A percentile compares a stretch with the other conserved stretches of the same genome.
These are phyloP conservation scores for Ophioninae sp. DNA, from an alignment of 2,888 invertebrate genomes.

Conservation along the genomic window DNA sequence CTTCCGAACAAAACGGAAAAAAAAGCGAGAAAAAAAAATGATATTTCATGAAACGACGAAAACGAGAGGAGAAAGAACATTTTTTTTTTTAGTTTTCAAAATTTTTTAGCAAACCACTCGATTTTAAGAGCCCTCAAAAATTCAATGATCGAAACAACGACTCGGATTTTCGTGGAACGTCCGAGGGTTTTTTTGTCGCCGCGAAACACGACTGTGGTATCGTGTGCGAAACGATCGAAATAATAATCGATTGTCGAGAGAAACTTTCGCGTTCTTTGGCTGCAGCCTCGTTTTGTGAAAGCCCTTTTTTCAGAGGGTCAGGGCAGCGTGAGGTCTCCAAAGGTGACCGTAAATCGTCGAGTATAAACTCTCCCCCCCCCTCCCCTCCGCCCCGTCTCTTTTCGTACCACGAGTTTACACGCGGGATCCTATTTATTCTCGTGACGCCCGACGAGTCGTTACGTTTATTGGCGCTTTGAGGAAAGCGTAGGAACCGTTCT, in stretches of 20 bases:
- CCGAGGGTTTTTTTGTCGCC: not conserved
- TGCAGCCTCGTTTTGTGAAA: constrained; percentile 25
- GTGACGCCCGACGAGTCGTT: not conserved
- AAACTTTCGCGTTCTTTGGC: constrained; percentile 47
- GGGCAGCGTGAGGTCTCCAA: constrained; percentile 43
- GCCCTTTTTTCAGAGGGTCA: constrained; percentile 49
- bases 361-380: not conserved
- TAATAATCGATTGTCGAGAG: constrained; percentile 55
- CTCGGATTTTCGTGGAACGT: not conserved
- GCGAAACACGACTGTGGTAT: constrained; percentile 11
- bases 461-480: constrained; percentile 42
- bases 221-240: not conserved
- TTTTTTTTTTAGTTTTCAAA: no score
- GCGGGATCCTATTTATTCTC: constrained; percentile 2
- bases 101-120: no score
- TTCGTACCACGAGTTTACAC: constrained; percentile 1
- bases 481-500: constrained; percentile 12
- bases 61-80: no score
- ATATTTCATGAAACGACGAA: constrained; percentile 4
- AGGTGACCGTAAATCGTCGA: constrained; percentile 55
- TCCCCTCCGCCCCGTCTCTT: no score
- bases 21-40: no score
- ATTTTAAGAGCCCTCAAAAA: not conserved
- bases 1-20: not conserved
- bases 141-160: no score